Evolutionary conservation across 2,797 vertebrate genomes (phyloP), one percentile per base, ranked within the genome.

Genomic region (Pseudotriccus pelzelni): DNA sequence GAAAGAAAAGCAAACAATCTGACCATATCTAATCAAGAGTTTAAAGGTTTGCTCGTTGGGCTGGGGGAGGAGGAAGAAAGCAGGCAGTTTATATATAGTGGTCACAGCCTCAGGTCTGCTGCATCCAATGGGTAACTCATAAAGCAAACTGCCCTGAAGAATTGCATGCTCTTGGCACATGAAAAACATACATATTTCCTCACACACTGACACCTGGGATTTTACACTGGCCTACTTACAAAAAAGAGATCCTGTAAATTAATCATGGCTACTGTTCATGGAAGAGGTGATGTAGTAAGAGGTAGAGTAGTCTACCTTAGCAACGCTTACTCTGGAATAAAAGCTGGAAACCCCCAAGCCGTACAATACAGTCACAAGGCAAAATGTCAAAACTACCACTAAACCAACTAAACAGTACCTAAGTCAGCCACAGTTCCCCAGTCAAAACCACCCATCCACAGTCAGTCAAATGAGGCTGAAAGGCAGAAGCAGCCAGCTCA

Each of bases 31-130:
- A 59, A 79, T 25, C 47, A 55, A 25, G 53, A 13, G 30, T 53
- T 72, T 59, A 59, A 67, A 60, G 27, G 27, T 22, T 39, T 73
- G 12, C 30, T 47, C 87, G 60, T 56, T 9, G 25, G 39, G 17
- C 4, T 44, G 28, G 5, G 14, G 32, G 7, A 30, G 12, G 4
- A 2, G 2, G 12, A 10, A 13, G 3, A 6, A 9, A 12, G 2
- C 19, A 53, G 47, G 27, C 9, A 66, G 14, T 10, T 43, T 68
- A 43, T 2, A 10, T 18, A 27, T 28, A 43, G 0, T 32, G 18
- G 30, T 68, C 76, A 66, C 25, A 67, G 30, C 4, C 18, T 76
- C 81, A 70, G 25, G 43, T 89, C 37, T 66, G 53, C 49, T 92
- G 69, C 60, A 64, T 44, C 52, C 36, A 14, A 14, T 4, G 3